phyloP scores from a whole-genome alignment of 1,140 invertebrate species.

The Drosophila lowei region DNA sequence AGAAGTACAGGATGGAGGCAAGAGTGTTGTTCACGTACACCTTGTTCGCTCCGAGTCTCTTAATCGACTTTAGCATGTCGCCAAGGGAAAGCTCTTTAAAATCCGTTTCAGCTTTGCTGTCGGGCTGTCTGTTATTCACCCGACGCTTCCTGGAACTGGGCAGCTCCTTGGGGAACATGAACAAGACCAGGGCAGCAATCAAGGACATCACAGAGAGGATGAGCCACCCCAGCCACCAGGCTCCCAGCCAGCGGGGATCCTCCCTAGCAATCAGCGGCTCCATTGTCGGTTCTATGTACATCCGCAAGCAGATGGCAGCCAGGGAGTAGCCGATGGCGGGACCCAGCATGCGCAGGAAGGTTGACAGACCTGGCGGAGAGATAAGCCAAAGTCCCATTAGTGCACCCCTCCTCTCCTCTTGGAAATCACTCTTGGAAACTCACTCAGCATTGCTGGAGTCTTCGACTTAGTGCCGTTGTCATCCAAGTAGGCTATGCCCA shows the following conservation, averaged over 20 bases:
- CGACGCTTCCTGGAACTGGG: constrained; percentile 82
- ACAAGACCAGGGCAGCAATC: constrained; percentile 85
- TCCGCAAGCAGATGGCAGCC: constrained; percentile 87
- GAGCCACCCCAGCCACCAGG: constrained; percentile 93
- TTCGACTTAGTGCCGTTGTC: constrained; percentile 88
- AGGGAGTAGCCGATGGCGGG: constrained; percentile 88
- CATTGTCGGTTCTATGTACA: constrained; percentile 87
- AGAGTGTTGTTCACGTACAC: constrained; percentile 87
- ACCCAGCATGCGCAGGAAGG: constrained; percentile 88
- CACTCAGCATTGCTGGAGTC: constrained; percentile 87
- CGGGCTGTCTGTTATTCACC: background rate
- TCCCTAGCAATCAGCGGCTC: constrained; percentile 87
- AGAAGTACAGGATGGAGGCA: constrained; percentile 87
- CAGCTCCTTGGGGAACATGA: constrained; percentile 87
- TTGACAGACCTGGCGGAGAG: constrained; percentile 85
- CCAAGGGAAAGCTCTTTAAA: constrained; percentile 37
- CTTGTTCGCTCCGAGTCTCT: constrained; percentile 84
- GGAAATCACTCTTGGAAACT: constrained; percentile 38
- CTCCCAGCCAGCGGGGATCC: constrained; percentile 90
- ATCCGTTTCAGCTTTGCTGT: background rate
- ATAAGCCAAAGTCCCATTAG: background rate
- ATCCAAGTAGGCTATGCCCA: constrained; percentile 88
- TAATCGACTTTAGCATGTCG: constrained; percentile 53
- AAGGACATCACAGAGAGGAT: constrained; percentile 86
- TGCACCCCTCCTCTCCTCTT: background rate